Conservation (phyloP, 2,888 invertebrate species). For the Nomada goodeniana region DNA sequence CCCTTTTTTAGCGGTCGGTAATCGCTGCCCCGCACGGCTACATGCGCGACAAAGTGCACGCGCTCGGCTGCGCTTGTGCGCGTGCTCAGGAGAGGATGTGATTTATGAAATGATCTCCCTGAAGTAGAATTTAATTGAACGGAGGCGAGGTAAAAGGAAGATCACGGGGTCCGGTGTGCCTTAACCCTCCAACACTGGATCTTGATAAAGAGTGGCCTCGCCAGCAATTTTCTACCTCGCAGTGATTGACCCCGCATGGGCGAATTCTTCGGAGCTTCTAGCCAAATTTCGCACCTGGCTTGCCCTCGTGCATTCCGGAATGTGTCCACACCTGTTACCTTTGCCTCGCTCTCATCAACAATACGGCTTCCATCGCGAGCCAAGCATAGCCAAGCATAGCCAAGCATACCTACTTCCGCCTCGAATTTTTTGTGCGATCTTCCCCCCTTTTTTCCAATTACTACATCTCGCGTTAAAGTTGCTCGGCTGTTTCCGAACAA, state of each 20-base stretch:
- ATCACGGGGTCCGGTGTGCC: conserved; percentile 44
- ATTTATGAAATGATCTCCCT: conserved; percentile 76
- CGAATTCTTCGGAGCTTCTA: conserved; percentile 64
- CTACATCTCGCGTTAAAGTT: not conserved
- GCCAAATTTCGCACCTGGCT: conserved; percentile 59
- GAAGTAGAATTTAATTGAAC: conserved; percentile 77
- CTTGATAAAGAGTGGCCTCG: conserved; percentile 67
- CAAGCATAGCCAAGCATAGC: not conserved
- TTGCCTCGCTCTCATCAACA: conserved; percentile 11
- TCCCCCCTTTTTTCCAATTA: not conserved
- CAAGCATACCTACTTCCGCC: not conserved
- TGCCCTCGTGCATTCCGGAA: conserved; percentile 30
- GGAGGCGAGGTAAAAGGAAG: conserved; percentile 63
- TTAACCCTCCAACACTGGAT: conserved; percentile 60
- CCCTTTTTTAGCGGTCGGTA: not conserved
- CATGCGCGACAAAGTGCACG: conserved; percentile 25
- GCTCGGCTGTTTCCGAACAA: no score
- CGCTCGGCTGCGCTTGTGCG: conserved; percentile 24
- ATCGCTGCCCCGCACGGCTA: conserved; percentile 12
- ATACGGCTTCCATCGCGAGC: conserved; percentile 23
- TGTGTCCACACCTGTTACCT: conserved; percentile 34
- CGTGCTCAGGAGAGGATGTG: conserved; percentile 63
- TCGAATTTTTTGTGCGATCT: not conserved
- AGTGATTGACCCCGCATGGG: conserved; percentile 58
- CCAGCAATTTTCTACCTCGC: conserved; percentile 62